Evolutionary conservation across 2,888 invertebrate species (phyloP).

Genomic region (Ischnura elegans): DNA sequence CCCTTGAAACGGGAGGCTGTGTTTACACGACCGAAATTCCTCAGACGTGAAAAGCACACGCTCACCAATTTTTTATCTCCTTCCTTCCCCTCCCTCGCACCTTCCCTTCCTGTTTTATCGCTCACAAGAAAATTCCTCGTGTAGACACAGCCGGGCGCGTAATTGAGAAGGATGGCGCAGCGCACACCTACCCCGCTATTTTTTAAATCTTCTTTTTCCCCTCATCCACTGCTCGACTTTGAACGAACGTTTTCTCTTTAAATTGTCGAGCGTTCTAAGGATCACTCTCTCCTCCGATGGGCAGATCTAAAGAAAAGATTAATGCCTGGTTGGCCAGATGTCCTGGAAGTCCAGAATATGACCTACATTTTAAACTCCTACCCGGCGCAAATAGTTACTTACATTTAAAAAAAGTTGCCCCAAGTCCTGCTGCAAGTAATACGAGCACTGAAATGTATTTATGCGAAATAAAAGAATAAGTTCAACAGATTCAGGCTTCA

Average conservation of each 20-base stretch:
- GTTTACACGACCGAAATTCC: background rate
- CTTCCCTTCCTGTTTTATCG: slow-evolving; percentile 10
- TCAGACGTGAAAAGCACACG: background rate
- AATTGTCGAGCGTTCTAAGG: background rate
- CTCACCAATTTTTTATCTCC: background rate
- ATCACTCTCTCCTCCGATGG: background rate
- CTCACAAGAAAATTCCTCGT: background rate
- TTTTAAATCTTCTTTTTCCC: background rate
- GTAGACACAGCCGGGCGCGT: slow-evolving; percentile 14
- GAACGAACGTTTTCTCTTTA: no score
- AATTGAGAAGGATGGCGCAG: slow-evolving; percentile 9
- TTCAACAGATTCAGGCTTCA: no score
- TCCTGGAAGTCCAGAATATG: no score
- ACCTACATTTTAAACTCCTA: no score
- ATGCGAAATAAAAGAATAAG: no score
- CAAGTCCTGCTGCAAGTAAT: no score
- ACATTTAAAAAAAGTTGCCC: no score
- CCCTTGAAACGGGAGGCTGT: slow-evolving; percentile 1
- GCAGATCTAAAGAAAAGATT: no score
- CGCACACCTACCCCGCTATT: background rate
- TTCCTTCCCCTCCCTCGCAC: background rate
- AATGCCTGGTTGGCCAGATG: no score
- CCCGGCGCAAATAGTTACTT: no score
- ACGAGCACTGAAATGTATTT: no score
- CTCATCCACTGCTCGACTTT: background rate